phyloP scores from a whole-genome alignment of 1,140 invertebrate genomes.

The Oncopeltus fasciatus region DNA sequence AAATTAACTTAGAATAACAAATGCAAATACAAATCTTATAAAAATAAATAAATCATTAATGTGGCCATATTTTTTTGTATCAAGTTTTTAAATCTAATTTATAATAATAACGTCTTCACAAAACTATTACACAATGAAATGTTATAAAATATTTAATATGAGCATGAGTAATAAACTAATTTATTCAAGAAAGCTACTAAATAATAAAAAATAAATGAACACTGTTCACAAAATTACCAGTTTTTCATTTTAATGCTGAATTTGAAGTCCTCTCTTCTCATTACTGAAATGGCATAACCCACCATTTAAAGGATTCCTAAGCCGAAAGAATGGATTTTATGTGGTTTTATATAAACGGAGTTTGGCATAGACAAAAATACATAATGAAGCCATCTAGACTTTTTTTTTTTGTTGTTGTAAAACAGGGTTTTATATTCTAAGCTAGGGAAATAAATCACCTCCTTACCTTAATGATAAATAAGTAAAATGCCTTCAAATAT shows the following conservation, averaged over 20 bases:
- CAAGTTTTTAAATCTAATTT: too few relatives aligned
- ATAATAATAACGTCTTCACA: too few relatives aligned
- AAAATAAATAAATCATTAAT: too few relatives aligned
- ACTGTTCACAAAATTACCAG: conserved; percentile 1
- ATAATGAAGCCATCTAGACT: conserved; percentile 1
- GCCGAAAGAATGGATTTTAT: conserved; percentile 11
- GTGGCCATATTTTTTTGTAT: too few relatives aligned
- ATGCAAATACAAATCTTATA: too few relatives aligned
- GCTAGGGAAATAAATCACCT: conserved; percentile 4
- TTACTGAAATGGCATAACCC: conserved; percentile 8
- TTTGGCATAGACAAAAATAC: background rate
- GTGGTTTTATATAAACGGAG: conserved; percentile 1
- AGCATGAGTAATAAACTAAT: too few relatives aligned
- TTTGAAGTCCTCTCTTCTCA: conserved; percentile 5
- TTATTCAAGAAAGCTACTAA: too few relatives aligned
- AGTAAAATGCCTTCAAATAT: conserved; percentile 4
- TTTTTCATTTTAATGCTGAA: background rate
- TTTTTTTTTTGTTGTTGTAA: background rate
- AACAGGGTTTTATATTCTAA: conserved; percentile 1
- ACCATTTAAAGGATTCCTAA: conserved; percentile 3
- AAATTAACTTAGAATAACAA: too few relatives aligned
- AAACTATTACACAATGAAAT: too few relatives aligned
- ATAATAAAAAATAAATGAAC: conserved; percentile 3
- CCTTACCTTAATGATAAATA: conserved; percentile 2
- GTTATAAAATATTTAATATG: too few relatives aligned